Base-by-base conservation (phyloP, 2,888 invertebrate species). In the Ophonus ardosiacus region DNA sequence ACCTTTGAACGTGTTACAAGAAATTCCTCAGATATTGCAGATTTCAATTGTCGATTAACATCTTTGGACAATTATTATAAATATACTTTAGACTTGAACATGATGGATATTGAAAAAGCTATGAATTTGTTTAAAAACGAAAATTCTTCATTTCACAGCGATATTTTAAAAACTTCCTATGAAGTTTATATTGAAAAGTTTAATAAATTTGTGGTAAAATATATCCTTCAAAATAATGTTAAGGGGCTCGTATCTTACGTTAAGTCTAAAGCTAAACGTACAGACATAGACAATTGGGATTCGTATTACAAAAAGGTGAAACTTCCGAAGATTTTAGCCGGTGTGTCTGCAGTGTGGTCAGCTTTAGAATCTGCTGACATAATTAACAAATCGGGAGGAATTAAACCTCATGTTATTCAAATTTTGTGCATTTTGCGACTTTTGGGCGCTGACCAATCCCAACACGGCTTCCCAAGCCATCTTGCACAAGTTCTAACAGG, bases 261-360 rank as follows among this genome's bases (percentile, higher is more conserved):
- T 38, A 21, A 43, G 10, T 15, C 51, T 8, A 65, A 40, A 65
- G 21, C 7, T 7, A 61, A 51, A 24, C 40, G 5, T 40, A 40
- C n/a, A 38, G 21, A 61, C 4, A 63, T 81, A 10, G 13, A 63
- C 8, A 63, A 65, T 17, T 81, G 81, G 81, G 15, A 65, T n/a
- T n/a, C n/a, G n/a, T n/a, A n/a, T n/a, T n/a, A n/a, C n/a, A n/a
- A n/a, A n/a, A n/a, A n/a, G n/a, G n/a, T n/a, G n/a, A n/a, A n/a
- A n/a, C n/a, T n/a, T n/a, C n/a, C n/a, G n/a, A n/a, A n/a, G n/a
- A n/a, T n/a, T n/a, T n/a, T n/a, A n/a, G n/a, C n/a, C n/a, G n/a
- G n/a, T n/a, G n/a, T n/a, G n/a, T n/a, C n/a, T 18, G 81, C 81
- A 51, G 65, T 81, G 7, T 81, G 81, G 81, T 63, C 81, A 13